Evolutionary conservation across 1,140 invertebrate genomes (phyloP).

Genomic region (Cydia fagiglandana): DNA sequence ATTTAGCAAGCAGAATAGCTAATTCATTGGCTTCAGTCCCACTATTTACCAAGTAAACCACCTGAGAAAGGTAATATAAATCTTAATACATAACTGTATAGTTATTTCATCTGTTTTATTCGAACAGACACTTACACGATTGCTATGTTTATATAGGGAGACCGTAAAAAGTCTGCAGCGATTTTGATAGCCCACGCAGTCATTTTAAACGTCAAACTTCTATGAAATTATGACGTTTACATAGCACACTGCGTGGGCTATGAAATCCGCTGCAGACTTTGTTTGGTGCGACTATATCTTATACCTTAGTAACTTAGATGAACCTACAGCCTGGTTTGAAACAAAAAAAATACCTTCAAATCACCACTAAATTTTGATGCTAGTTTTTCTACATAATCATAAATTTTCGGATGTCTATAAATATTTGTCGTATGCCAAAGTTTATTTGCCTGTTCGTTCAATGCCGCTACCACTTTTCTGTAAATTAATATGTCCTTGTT

Average conservation of each 20-base stretch:
- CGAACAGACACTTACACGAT: background rate
- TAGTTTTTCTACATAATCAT: slow-evolving; percentile 94
- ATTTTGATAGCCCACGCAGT: too few species aligned
- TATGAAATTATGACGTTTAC: too few species aligned
- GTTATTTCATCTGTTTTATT: background rate
- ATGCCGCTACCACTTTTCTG: slow-evolving; percentile 87
- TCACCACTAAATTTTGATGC: slow-evolving; percentile 89
- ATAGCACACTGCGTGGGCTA: too few species aligned
- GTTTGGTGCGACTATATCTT: too few species aligned
- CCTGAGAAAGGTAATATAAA: slow-evolving; percentile 68
- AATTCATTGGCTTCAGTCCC: slow-evolving; percentile 98
- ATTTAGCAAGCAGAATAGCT: slow-evolving; percentile 91
- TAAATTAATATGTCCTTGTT: slow-evolving; percentile 37
- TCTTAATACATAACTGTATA: background rate
- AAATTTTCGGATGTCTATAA: slow-evolving; percentile 93
- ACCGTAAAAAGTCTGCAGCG: too few species aligned
- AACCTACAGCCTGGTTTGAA: background rate
- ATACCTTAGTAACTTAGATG: too few species aligned
- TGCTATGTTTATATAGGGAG: too few species aligned
- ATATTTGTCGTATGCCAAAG: slow-evolving; percentile 96
- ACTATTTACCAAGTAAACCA: slow-evolving; percentile 96
- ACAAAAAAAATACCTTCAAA: slow-evolving; percentile 84
- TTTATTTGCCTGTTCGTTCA: slow-evolving; percentile 87
- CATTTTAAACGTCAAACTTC: too few species aligned
- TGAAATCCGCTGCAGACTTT: too few species aligned